These are phyloP conservation scores for Urechis unicinctus DNA, from an alignment of 2,888 invertebrate genomes.

Conservation along the genomic window DNA sequence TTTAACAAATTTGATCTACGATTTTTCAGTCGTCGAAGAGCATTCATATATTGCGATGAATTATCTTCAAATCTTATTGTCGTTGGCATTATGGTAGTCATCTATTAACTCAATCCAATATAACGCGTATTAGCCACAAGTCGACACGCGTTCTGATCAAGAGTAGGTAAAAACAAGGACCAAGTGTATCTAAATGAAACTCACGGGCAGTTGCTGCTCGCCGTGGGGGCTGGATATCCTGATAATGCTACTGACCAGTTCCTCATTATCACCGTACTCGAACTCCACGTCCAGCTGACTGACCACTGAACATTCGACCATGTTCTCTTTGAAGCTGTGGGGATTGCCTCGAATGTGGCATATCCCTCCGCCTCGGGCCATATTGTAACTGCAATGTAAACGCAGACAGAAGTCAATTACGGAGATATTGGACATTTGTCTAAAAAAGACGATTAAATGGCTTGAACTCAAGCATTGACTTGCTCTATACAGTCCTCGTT, in stretches of 20 bases:
- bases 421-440: no score
- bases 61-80: no score
- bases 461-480: no score
- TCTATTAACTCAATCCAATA: no score
- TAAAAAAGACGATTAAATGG: no score
- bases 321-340: conserved; percentile 19
- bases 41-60: no score
- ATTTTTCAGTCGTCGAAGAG: no score
- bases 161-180: neutral
- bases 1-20: no score
- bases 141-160: no score
- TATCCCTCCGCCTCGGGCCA: conserved; percentile 21
- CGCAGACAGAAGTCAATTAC: neutral
- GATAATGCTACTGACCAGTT: conserved; percentile 35
- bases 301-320: conserved; percentile 19
- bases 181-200: neutral
- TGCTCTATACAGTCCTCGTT: no score
- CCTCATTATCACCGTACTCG: conserved; percentile 29
- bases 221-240: conserved; percentile 13
- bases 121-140: no score
- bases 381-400: conserved; percentile 6
- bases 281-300: conserved; percentile 25
- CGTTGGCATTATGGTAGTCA: no score
- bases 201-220: conserved; percentile 18
- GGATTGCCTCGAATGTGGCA: conserved; percentile 26